phyloP scores from a whole-genome alignment of 1,140 invertebrate genomes.

The Eumeta japonica region DNA sequence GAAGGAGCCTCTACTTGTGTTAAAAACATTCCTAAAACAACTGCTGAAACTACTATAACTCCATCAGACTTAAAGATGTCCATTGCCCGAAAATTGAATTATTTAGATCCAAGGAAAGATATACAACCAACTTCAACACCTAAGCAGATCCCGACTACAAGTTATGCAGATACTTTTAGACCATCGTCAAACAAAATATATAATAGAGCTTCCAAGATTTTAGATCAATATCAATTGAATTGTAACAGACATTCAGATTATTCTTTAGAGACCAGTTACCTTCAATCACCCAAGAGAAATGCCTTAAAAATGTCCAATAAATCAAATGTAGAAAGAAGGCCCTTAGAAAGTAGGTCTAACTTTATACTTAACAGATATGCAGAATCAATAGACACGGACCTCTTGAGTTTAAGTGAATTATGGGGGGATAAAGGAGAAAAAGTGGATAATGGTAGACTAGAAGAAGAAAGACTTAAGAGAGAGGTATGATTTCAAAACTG shows the following conservation, averaged over 20 bases:
- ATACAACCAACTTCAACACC: conserved; percentile 45
- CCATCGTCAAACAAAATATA: conserved; percentile 44
- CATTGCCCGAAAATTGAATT: conserved; percentile 34
- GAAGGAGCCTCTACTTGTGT: conserved; percentile 4
- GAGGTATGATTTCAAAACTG: too few species aligned
- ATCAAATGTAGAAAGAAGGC: conserved; percentile 28
- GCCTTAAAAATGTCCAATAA: conserved; percentile 49
- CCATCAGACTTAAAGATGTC: conserved; percentile 23
- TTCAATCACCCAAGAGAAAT: conserved; percentile 26
- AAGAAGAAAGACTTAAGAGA: conserved; percentile 74
- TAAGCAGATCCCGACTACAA: conserved; percentile 18
- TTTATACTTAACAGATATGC: conserved; percentile 24
- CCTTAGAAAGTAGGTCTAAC: conserved; percentile 14
- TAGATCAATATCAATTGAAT: conserved; percentile 44
- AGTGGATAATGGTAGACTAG: conserved; percentile 59
- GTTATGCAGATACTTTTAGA: conserved; percentile 29
- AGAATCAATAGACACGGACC: conserved; percentile 42
- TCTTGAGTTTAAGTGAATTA: conserved; percentile 56
- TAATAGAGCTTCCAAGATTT: conserved; percentile 37
- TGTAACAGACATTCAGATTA: conserved; percentile 21
- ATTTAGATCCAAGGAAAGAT: conserved; percentile 31
- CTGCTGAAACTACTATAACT: too few species aligned
- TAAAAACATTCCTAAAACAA: conserved; percentile 9
- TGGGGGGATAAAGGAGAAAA: conserved; percentile 54
- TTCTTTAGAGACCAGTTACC: conserved; percentile 23